phyloP scores from a whole-genome alignment of 2,888 invertebrate genomes.

The Didymodactylos carnosus region DNA sequence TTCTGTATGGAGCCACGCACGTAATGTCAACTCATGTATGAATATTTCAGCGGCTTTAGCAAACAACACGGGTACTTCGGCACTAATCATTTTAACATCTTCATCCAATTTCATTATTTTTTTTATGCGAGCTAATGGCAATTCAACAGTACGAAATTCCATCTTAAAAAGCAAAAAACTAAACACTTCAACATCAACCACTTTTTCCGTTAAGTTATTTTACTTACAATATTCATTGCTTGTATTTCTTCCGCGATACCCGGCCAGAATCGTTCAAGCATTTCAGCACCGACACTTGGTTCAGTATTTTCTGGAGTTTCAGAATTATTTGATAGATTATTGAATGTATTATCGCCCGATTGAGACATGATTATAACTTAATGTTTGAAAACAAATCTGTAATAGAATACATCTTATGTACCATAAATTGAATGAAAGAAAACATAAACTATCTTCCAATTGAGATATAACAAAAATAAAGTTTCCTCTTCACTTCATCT shows the following conservation, averaged over 20 bases:
- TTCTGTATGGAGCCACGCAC: conserved; percentile 90
- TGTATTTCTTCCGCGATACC: neutral
- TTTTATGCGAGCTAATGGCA: conserved; percentile 87
- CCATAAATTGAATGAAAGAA: no score
- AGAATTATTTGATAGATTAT: no score
- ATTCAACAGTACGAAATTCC: conserved; percentile 69
- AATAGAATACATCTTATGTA: no score
- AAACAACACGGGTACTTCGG: conserved; percentile 86
- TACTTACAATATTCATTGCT: neutral
- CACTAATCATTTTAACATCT: conserved; percentile 97
- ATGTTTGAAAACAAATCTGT: no score
- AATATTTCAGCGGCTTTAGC: conserved; percentile 96
- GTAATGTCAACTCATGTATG: conserved; percentile 77
- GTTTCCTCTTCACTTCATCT: no score
- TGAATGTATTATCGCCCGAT: no score
- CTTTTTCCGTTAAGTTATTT: neutral
- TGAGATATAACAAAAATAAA: no score
- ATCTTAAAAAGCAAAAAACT: neutral
- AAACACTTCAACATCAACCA: no score
- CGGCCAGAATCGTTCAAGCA: neutral
- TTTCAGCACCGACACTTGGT: neutral
- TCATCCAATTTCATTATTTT: conserved; percentile 99
- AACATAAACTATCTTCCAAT: no score
- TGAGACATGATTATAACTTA: no score
- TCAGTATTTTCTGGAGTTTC: neutral